Evolutionary conservation across 2,797 vertebrate genomes (phyloP), one percentile per base, ranked within the genome.

Genomic region (Spea hammondii): DNA sequence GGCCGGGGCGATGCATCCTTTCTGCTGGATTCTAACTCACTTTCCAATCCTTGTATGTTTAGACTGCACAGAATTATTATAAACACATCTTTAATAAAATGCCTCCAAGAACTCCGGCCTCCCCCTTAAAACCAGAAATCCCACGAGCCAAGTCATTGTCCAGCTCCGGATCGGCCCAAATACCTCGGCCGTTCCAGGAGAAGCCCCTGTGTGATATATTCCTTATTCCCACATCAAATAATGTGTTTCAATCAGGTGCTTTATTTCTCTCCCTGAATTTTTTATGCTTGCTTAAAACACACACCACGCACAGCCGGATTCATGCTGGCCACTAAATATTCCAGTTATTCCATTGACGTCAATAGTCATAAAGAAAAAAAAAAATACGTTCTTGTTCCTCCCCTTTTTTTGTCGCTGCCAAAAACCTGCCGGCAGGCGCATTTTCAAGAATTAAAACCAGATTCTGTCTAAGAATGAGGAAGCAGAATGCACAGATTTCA

Each of bases 291-390:
- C 89, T 87, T 83, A 82, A 85, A 90, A 87, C 91, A 89, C 91
- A 87, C 91, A 79, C 85, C 89, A 88, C 82, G 86, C 93, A 90
- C 92, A 91, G 91, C 93, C 95, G 94, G 93, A 95, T 92, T 94
- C 90, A 85, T 93, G 93, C 94, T 90, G 93, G 93, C 94, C 94
- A 93, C 91, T 95, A 96, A 98, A 93, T 96, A 98, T 99, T 96
- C 95, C 95, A 98, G 95, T 97, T 97, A 99, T 98, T 95, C 94
- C 91, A 97, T 98, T 99, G 97, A 99, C 96, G 97, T 99, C 97
- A 99, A 96, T 93, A 94, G 95, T 95, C 94, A 96, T 98, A 96
- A 89, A 90, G 92, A 91, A 92, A 87, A 84, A 62, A 17, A 53
- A 62, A 62, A 62, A 62, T 17, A 62, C 59, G 94, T 93, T 94